Percentiles rank a stretch among this genome's conserved stretches.
phyloP scores from a whole-genome alignment of 1,140 invertebrate genomes.

The Aphelenchoides fujianensis region DNA sequence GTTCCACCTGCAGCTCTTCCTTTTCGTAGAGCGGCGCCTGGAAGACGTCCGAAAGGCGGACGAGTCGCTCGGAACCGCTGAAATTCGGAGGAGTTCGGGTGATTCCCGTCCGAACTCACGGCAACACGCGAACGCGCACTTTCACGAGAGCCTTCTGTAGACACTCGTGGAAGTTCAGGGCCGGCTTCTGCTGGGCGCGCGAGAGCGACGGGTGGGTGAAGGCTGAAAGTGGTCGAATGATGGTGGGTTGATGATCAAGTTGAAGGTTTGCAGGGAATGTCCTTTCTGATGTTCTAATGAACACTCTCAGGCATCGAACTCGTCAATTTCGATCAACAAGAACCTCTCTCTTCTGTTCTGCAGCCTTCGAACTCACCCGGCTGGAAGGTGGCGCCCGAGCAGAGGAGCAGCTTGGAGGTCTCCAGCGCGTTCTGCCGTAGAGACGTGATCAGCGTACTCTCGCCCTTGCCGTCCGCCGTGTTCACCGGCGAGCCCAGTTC shows the following conservation, averaged over 20 bases:
- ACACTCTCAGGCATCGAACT: too few species aligned
- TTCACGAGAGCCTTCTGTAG: neutral
- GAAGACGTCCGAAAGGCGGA: neutral
- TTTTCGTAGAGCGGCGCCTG: neutral
- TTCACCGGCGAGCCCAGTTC: neutral
- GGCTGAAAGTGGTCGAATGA: neutral
- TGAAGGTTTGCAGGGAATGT: too few species aligned
- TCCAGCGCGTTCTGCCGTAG: neutral
- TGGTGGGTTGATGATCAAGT: too few species aligned
- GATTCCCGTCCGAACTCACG: neutral
- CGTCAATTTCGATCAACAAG: too few species aligned
- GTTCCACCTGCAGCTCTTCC: neutral
- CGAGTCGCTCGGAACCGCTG: too few species aligned
- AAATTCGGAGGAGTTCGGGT: too few species aligned
- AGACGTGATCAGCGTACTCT: neutral
- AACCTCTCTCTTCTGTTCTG: too few species aligned
- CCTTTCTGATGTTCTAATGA: too few species aligned
- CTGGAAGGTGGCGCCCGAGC: neutral
- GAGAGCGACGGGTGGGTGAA: too few species aligned
- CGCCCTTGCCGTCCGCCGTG: neutral
- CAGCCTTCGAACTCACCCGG: too few species aligned
- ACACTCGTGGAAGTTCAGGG: neutral
- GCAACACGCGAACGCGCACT: neutral
- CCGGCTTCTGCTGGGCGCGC: neutral
- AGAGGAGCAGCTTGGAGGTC: slow-evolving; percentile 7